Base-by-base conservation (phyloP, 2,797 vertebrate genomes). In the Coendou prehensilis region DNA sequence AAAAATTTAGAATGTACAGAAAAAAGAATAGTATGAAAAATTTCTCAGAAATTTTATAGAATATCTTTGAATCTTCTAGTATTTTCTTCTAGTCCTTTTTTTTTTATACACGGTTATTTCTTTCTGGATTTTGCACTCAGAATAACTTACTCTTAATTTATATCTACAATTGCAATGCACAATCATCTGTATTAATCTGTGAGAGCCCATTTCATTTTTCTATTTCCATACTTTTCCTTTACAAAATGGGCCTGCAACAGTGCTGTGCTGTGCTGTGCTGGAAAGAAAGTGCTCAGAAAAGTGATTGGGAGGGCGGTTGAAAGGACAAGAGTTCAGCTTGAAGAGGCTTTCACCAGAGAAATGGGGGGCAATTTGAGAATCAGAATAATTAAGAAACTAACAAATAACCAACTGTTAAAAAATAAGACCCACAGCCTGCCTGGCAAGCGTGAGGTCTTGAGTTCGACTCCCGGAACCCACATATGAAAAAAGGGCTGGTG, bases 51-150 rank as follows among this genome's bases (percentile, higher is more conserved):
- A 89, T 37, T 47, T 69, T 80, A 73, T 0, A 30, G 23, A 86
- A 30, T 78, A 75, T 79, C 10, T 94, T 91, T 23, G 73, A 90
- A 14, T 91, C 54, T 81, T 92, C 80, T 89, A 79, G 41, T 69
- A 67, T 92, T 83, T 87, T 92, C 56, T 84, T 93, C 76, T 37
- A 56, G 41, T 28, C 3, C 4, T 95, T 92, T 67, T 67, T 28
- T 82, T 47, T 80, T 71, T 82, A 7, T 91, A n/a, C 41, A 79
- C 57, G 22, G 20, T 47, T 63, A 71, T 90, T 95, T 83, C 47
- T 91, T 87, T 56, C 17, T n/a, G 20, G 57, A 26, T 91, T 89
- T 33, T 71, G 87, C 14, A 54, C 17, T 93, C 61, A 89, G 18
- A 81, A 84, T 87, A 61, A 79, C 89, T 63, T 81, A 56, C 41